These are phyloP conservation scores for Caretta caretta DNA, from an alignment of 2,113 vertebrate species.

Conservation along the genomic window DNA sequence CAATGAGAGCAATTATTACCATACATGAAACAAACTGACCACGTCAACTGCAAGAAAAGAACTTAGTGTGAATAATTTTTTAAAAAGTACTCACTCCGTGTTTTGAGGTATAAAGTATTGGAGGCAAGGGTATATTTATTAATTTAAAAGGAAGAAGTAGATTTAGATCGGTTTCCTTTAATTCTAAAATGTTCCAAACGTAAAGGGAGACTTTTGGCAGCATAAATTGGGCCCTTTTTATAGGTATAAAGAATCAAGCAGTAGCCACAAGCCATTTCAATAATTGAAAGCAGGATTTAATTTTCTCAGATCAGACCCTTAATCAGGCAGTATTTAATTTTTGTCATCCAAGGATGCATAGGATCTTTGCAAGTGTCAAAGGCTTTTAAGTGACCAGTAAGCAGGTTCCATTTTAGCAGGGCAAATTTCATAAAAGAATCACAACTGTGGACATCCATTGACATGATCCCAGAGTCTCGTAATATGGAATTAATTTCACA, in stretches of 20 bases:
- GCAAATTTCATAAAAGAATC: constrained; percentile 22
- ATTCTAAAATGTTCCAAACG: neutral
- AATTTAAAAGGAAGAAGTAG: neutral
- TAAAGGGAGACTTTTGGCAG: neutral
- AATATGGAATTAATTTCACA: constrained; percentile 22
- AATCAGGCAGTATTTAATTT: constrained; percentile 62
- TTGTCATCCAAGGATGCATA: constrained; percentile 18
- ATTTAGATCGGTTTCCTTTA: neutral
- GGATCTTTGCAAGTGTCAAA: constrained; percentile 44
- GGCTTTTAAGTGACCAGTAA: constrained; percentile 11
- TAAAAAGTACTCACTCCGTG: neutral
- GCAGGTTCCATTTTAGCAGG: neutral
- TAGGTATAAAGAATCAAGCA: neutral
- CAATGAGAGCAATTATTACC: neutral
- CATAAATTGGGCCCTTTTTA: neutral
- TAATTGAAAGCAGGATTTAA: constrained; percentile 57
- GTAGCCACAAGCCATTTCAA: constrained; percentile 22
- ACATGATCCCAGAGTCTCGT: neutral
- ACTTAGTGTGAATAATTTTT: neutral
- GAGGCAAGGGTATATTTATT: neutral
- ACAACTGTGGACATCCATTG: neutral
- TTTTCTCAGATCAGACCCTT: constrained; percentile 63
- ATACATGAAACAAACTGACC: neutral
- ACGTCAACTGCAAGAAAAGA: neutral
- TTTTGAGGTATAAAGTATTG: neutral